Evolutionary conservation across 2,113 vertebrate genomes (phyloP), one percentile per base, ranked within the genome.

Genomic region (Hippocampus guttulatus): DNA sequence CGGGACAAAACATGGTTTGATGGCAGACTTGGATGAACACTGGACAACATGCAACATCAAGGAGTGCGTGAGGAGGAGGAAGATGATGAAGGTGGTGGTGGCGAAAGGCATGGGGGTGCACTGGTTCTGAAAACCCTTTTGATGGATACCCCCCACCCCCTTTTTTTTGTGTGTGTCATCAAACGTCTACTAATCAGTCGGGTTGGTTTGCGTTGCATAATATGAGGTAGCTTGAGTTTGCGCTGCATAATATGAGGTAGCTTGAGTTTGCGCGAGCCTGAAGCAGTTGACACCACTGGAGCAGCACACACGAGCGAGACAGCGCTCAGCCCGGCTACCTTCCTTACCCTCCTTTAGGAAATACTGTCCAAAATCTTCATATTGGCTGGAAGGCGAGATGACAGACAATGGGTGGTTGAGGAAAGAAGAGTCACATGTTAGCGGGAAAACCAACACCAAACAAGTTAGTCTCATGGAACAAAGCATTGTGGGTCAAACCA

Each of bases 291-390:
- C 87, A 76, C 85, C 77, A 86, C 75, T 86, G 77, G 69, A 88
- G 83, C 82, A 83, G 90, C 85, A 85, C 82, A 89, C 81, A 82
- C 78, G 83, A 20, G 82, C 79, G n/a, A 75, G 81, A 82, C 70
- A 2, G n/a, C 49, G 71, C 62, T 69, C 49, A 83, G 84, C 88
- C 84, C 58, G 82, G 79, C 84, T 86, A 79, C 91, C 89, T 85
- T 90, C 81, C 92, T 92, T 93, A 92, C 91, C 91, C 91, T 88
- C 77, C 77, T 68, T 85, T 86, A 90, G 87, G 80, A 89, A 84
- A 90, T 88, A 93, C 89, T 91, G 83, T 89, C 88, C 91, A 85
- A 87, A 87, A 87, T 90, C 90, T 90, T 89, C 89, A 88, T 83
- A 76, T 91, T 85, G 84, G 91, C 91, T 91, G 88, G 83, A 90